phyloP scores from a whole-genome alignment of 2,113 vertebrate species.

The Phylloscopus trochilus region DNA sequence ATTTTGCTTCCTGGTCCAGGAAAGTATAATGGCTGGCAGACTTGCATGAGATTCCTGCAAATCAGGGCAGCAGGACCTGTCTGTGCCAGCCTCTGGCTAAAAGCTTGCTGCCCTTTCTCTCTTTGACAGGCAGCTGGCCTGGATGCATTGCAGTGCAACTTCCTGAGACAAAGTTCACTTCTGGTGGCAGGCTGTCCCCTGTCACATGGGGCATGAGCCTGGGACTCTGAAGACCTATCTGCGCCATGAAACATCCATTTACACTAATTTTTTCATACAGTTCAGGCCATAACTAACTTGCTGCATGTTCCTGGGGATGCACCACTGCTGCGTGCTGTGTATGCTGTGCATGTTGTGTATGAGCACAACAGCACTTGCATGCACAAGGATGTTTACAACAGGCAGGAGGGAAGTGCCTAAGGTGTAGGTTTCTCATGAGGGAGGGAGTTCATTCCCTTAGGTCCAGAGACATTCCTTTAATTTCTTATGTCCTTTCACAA shows the following conservation, averaged over 20 bases:
- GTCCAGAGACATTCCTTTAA: not conserved
- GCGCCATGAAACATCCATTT: not conserved
- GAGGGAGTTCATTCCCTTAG: not conserved
- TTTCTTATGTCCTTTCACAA: not conserved
- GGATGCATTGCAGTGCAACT: accelerated
- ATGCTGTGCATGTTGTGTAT: accelerated
- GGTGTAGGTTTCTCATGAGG: not conserved
- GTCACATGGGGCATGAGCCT: accelerated
- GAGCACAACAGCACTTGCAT: not conserved
- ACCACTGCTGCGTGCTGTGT: accelerated
- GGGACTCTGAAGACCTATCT: not conserved
- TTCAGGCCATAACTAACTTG: not conserved
- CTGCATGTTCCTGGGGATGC: accelerated
- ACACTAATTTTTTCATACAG: not conserved
- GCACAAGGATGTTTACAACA: not conserved
- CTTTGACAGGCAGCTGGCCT: not conserved
- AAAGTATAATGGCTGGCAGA: not conserved
- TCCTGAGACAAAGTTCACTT: not conserved
- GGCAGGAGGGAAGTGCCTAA: not conserved
- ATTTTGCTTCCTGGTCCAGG: not conserved
- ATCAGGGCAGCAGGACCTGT: not conserved
- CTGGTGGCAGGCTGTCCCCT: not conserved
- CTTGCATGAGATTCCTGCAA: not conserved
- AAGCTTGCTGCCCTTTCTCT: not conserved
- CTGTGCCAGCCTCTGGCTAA: not conserved